A percentile compares a stretch with the other conserved stretches of the same genome.
Evolutionary conservation across 2,888 invertebrate genomes (phyloP).

Genomic region (Pimpla rufipes): DNA sequence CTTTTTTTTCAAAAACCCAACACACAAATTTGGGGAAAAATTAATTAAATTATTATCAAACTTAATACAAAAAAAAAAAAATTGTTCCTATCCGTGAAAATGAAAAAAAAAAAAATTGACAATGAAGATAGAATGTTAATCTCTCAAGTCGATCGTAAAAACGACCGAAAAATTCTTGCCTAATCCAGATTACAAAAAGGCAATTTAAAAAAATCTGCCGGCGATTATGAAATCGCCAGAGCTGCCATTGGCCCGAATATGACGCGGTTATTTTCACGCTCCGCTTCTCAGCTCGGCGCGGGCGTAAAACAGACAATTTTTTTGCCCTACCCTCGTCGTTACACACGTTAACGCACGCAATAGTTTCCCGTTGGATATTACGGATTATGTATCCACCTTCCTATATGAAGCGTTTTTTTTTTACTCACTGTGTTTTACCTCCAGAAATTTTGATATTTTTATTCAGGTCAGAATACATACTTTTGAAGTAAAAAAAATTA

Average conservation of each 20-base stretch:
- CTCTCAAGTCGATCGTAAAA: not conserved
- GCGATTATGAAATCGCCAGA: slow-evolving; percentile 33
- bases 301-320: slow-evolving; percentile 17
- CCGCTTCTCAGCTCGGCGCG: slow-evolving; percentile 31
- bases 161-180: not conserved
- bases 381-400: not conserved
- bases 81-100: not conserved
- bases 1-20: too few species aligned
- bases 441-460: too few species aligned
- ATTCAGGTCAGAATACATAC: too few species aligned
- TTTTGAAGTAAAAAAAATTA: too few species aligned
- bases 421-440: too few species aligned
- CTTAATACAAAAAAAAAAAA: too few species aligned
- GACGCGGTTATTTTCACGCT: slow-evolving; percentile 41
- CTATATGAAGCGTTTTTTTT: too few species aligned
- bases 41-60: too few species aligned
- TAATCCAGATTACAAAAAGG: slow-evolving; percentile 5
- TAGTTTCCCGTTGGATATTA: not conserved
- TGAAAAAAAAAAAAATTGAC: not conserved
- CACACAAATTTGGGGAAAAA: too few species aligned
- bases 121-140: not conserved
- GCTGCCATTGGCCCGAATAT: slow-evolving; percentile 59
- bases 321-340: not conserved
- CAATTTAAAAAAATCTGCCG: slow-evolving; percentile 27
- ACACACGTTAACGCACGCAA: not conserved